These are phyloP conservation scores for Stigmatopora argus DNA, from an alignment of 2,113 vertebrate genomes.

Conservation along the genomic window DNA sequence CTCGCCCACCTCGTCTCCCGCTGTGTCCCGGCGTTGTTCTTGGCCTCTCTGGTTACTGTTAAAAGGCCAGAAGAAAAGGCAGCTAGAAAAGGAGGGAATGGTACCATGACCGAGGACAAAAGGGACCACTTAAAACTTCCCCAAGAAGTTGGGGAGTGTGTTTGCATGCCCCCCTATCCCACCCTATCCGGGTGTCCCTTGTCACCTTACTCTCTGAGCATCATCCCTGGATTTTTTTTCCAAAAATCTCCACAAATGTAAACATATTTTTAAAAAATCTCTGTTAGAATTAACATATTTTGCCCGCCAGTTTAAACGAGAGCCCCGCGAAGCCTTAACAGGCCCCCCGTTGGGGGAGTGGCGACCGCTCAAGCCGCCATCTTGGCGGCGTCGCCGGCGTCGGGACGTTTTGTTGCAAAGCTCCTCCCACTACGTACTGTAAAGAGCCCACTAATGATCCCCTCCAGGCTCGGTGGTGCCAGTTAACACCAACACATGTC, in stretches of 20 bases:
- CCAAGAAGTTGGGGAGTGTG: conserved; percentile 46
- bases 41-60: conserved; percentile 61
- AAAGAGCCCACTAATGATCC: conserved; percentile 65
- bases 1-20: conserved; percentile 10
- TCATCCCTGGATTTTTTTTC: not conserved
- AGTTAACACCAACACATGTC: conserved; percentile 64
- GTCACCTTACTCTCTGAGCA: not conserved
- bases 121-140: conserved; percentile 58
- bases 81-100: conserved; percentile 43
- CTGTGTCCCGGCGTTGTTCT: conserved; percentile 37
- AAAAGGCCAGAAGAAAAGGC: conserved; percentile 57
- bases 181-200: not conserved
- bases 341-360: not conserved
- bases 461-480: conserved; percentile 56
- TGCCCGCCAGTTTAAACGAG: too few relatives aligned
- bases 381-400: conserved; percentile 1
- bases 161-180: conserved; percentile 11
- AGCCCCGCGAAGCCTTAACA: conserved; percentile 7
- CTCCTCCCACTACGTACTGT: conserved; percentile 57
- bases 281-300: too few relatives aligned
- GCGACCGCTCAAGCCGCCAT: conserved; percentile 13
- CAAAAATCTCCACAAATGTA: too few relatives aligned
- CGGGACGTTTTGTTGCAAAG: conserved; percentile 7
- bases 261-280: too few relatives aligned
- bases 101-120: conserved; percentile 55